Base-by-base conservation (phyloP, 2,113 vertebrate genomes). In the Speoplatyrhinus poulsoni region DNA sequence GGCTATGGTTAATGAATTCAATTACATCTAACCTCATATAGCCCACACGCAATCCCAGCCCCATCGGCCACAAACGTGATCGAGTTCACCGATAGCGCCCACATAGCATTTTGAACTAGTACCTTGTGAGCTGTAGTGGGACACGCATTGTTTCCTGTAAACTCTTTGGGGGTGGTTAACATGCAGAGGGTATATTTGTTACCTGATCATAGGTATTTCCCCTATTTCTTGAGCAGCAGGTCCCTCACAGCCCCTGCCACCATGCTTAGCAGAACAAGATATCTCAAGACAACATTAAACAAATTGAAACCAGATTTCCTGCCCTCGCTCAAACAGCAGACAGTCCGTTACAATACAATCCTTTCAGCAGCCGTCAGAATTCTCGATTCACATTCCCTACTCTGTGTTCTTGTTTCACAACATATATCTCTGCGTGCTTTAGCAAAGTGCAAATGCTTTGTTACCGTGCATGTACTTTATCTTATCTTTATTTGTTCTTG, bases 251-350 rank as follows among this genome's bases (percentile, higher is more conserved):
- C 81, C 26, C 75, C 81, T 77, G 79, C 83, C 83, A 88, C 81
- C 57, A 52, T 61, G 63, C 50, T 73, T 76, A 83, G 77, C 72
- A 84, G 70, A 89, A 79, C 77, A 76, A 85, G 82, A 85, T 80
- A 85, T 85, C 81, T 82, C 73, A 81, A 26, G 62, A 78, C 61
- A 58, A 83, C 79, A 87, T 84, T 82, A 82, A 83, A 85, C 81
- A 83, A 85, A 87, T 82, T 80, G 83, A 87, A 88, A 80, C 76
- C 86, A 88, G 86, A 82, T 84, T 88, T 86, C 74, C 81, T 84
- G 77, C 77, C 74, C 0, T 1, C 9, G 3, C 75, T 83, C 50
- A 68, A 79, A 69, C 46, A 52, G 75, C 75, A 70, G 61, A 75
- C 60, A 0, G 46, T 48, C 64, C 73, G 72, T 77, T 75, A 80